A percentile compares a stretch with the other conserved stretches of the same genome.
Conservation (phyloP, 1,140 invertebrate genomes). For the Drosophila carrolli region DNA sequence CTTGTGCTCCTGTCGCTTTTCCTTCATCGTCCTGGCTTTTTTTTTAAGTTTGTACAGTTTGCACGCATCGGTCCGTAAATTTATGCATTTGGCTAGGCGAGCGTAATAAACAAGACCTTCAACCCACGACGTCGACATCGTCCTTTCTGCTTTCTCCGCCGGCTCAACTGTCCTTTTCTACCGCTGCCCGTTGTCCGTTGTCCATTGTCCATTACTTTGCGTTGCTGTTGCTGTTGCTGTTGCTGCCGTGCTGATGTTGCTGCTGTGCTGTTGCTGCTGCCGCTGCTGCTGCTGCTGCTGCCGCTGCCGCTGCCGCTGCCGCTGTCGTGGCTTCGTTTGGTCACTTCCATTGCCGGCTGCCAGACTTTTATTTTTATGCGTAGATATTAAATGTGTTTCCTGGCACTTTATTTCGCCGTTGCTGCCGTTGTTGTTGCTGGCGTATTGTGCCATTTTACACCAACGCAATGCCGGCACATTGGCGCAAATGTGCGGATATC, state of each 20-base stretch:
- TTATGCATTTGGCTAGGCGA: conserved; percentile 82
- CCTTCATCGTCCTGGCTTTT: conserved; percentile 23
- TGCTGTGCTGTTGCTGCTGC: conserved; percentile 26
- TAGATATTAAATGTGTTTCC: conserved; percentile 83
- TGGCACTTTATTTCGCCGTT: conserved; percentile 76
- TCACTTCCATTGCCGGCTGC: conserved; percentile 79
- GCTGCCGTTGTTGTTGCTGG: conserved; percentile 62
- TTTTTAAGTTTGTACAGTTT: conserved; percentile 80
- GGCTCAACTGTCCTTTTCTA: conserved; percentile 16
- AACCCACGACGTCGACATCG: conserved; percentile 66
- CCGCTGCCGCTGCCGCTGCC: conserved; percentile 27
- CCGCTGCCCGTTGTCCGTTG: conserved; percentile 16
- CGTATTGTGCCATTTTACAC: conserved; percentile 78
- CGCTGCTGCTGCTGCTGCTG: conserved; percentile 15
- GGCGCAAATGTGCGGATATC: conserved; percentile 76
- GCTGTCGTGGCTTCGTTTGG: conserved; percentile 54
- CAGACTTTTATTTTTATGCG: conserved; percentile 82
- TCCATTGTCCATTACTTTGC: conserved; percentile 12
- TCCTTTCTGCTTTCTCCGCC: conserved; percentile 28
- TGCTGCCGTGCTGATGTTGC: conserved; percentile 12
- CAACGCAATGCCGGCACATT: conserved; percentile 73
- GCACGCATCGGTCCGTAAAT: conserved; percentile 83
- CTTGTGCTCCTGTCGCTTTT: conserved; percentile 10
- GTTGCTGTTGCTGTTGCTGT: conserved; percentile 23
- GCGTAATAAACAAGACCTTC: conserved; percentile 83